phyloP scores from a whole-genome alignment of 2,888 invertebrate species.

The Erynnis tages region DNA sequence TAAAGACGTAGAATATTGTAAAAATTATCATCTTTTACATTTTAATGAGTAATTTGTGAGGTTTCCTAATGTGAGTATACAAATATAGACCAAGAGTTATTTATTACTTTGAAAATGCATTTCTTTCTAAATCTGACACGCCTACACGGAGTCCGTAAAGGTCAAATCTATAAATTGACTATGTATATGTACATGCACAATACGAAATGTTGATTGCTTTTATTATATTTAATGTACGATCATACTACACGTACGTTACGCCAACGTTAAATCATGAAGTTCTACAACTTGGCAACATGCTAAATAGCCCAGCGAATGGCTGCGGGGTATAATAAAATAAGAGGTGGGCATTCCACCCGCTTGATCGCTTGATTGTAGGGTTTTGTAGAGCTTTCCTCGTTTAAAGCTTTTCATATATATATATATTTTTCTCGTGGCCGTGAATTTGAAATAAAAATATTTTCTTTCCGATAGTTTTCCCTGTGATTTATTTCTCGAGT shows the following conservation, averaged over 20 bases:
- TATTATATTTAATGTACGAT: slow-evolving; percentile 1
- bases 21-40: too few species aligned
- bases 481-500: slow-evolving; percentile 11
- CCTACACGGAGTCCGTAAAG: not conserved
- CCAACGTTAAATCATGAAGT: slow-evolving; percentile 17
- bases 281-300: slow-evolving; percentile 24
- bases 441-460: slow-evolving; percentile 3
- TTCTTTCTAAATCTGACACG: not conserved
- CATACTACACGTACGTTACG: slow-evolving; percentile 3
- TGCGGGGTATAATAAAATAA: slow-evolving; percentile 21
- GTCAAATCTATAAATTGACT: not conserved
- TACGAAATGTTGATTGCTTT: slow-evolving; percentile 1
- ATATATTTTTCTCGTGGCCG: not conserved
- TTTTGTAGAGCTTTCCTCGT: slow-evolving; percentile 14
- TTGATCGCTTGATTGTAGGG: slow-evolving; percentile 19
- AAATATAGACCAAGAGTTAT: too few species aligned
- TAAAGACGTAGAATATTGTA: not conserved
- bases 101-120: too few species aligned
- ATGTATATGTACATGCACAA: not conserved
- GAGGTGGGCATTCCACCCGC: slow-evolving; percentile 17
- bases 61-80: too few species aligned
- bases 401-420: slow-evolving; percentile 17
- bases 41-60: too few species aligned
- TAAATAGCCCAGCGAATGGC: slow-evolving; percentile 19
- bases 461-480: not conserved